These are phyloP conservation scores for Melanerpes aurifrons DNA, from an alignment of 2,113 vertebrate species.

Conservation along the genomic window DNA sequence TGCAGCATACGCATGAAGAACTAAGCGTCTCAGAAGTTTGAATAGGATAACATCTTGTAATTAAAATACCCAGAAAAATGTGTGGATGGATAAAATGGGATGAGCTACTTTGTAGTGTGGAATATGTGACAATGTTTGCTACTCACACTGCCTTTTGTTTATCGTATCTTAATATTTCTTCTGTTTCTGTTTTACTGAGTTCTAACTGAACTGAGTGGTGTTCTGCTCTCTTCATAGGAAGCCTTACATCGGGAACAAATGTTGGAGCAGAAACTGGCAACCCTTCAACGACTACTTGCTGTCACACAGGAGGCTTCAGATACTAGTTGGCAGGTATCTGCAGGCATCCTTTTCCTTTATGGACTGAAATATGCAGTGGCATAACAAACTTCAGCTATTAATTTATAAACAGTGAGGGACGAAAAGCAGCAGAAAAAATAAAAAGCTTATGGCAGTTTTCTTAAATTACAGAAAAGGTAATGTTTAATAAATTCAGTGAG, in stretches of 20 bases:
- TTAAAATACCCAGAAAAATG: neutral
- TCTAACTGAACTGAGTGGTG: neutral
- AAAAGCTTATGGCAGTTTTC: neutral
- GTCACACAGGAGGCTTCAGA: conserved; percentile 97
- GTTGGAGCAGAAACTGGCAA: conserved; percentile 99
- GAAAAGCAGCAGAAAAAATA: neutral
- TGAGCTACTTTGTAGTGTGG: neutral
- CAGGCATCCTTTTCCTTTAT: conserved; percentile 1
- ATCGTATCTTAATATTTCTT: neutral
- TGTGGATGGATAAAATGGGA: neutral
- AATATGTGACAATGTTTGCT: neutral
- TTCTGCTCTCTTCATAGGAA: conserved; percentile 80
- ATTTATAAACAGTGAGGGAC: neutral
- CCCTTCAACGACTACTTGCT: conserved; percentile 93
- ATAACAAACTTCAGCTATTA: neutral
- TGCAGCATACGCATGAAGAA: neutral
- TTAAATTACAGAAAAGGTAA: neutral
- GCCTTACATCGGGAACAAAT: conserved; percentile 99
- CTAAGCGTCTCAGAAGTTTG: neutral
- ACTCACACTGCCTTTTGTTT: neutral
- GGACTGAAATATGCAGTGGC: neutral
- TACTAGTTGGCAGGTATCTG: conserved; percentile 97
- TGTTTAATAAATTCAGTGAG: neutral
- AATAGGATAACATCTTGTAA: neutral
- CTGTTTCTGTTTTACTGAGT: neutral